Evolutionary conservation across 1,140 invertebrate species (phyloP), one percentile per base, ranked within the genome.

Genomic region (Eciton burchellii): DNA sequence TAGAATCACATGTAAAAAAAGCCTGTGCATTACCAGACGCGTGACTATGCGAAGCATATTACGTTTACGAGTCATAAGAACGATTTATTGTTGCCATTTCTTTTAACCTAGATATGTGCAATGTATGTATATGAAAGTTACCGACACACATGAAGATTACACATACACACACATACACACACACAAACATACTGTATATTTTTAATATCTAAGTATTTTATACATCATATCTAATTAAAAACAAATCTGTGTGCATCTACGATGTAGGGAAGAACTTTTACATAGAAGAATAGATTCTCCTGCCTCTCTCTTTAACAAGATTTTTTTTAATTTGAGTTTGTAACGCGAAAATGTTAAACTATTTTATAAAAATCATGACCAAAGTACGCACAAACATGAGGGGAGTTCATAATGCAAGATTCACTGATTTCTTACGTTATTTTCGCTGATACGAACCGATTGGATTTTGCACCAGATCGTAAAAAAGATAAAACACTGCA

Each of bases 91-190:
- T 91, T 90, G 91, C 91, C 91, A 91, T 91, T 88, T 87, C 89
- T 85, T 88, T 90, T 84, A 91, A 85, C 73, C 82, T 91, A 89
- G 81, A 79, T 91, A 88, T 76, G 91, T 91, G 91, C 89, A 91
- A 92, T 92, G 89, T 90, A 88, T 91, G 90, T 91, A 91, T 91
- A 92, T 92, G 85, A 92, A 89, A 93, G 92, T 93, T 93, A 93
- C 92, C 92, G 91, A 92, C 60, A 89, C 83, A 45, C 9, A 19
- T 49, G 43, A n/a, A n/a, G n/a, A n/a, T n/a, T n/a, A n/a, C 35
- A 35, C 35, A 2, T 6, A 35, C 35, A 35, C 35, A 35, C 35
- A 35, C 35, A 6, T 6, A 35, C 35, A 35, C 35, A 2, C 35
- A 35, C 35, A 35, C 35, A 35, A 2, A 35, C 35, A 6, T 6